These are phyloP conservation scores for Montipora foliosa DNA, from an alignment of 64 coral and sea anemone genomes.

Conservation along the genomic window DNA sequence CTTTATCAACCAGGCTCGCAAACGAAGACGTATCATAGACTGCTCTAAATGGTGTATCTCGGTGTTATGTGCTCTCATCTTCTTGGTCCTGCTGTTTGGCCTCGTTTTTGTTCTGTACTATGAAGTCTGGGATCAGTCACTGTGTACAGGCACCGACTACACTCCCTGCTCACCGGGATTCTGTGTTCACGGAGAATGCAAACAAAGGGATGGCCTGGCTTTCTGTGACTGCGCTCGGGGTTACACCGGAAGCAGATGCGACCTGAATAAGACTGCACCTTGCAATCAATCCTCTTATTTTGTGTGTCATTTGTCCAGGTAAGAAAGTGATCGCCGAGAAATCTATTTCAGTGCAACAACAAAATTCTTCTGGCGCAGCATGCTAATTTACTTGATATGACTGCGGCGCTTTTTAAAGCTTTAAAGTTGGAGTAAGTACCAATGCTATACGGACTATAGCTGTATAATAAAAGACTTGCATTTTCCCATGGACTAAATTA, in stretches of 20 bases:
- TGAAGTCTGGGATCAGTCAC: slow-evolving; percentile 45
- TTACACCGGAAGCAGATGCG: slow-evolving; percentile 33
- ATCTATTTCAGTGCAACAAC: neutral
- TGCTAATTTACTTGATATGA: neutral
- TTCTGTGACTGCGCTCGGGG: slow-evolving; percentile 39
- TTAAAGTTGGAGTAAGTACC: neutral
- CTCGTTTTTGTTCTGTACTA: slow-evolving; percentile 44
- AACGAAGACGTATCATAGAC: slow-evolving; percentile 19
- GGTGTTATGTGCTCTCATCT: slow-evolving; percentile 11
- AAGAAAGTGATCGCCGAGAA: slow-evolving; percentile 13
- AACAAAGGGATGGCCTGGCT: slow-evolving; percentile 2
- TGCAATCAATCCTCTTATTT: slow-evolving; percentile 46
- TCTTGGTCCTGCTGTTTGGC: slow-evolving; percentile 38
- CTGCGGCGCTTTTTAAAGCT: neutral
- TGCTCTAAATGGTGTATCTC: slow-evolving; percentile 53
- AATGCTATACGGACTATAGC: neutral
- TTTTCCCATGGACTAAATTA: neutral
- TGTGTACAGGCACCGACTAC: slow-evolving; percentile 40
- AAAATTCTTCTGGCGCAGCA: neutral
- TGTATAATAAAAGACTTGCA: neutral
- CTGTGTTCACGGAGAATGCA: slow-evolving; percentile 47
- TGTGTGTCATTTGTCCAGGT: slow-evolving; percentile 54
- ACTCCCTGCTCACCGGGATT: slow-evolving; percentile 28
- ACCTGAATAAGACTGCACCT: slow-evolving; percentile 36
- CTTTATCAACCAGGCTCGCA: slow-evolving; percentile 28